Evolutionary conservation across 2,888 invertebrate species (phyloP), one percentile per base, ranked within the genome.

Genomic region (Polyploca ridens): DNA sequence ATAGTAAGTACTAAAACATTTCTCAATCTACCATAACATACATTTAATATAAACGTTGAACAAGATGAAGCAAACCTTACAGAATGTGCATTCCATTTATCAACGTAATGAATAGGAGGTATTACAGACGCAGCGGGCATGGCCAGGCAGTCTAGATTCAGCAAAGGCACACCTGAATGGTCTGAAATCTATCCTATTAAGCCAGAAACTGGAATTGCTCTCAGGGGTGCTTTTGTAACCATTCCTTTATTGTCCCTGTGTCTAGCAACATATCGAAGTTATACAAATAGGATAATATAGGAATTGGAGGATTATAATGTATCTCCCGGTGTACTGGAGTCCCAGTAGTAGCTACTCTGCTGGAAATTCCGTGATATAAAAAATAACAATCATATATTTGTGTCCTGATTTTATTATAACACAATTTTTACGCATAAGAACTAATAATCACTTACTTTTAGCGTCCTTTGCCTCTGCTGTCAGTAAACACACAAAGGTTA

Each of bases 131-230:
- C 35, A 16, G 38, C 59, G 16, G 33, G 16, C 59, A 16, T 16
- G 16, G 38, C n/a, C 38, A 54, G 54, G 19, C 54, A 19, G 54
- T 7, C 59, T 33, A 59, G 59, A 60, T 38, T 38, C 35, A 19
- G 59, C 68, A 71, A 70, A 69, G 63, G 75, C 69, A 75, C 78
- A 83, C 78, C 79, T 84, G 84, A 83, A 84, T 82, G 78, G 77
- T 66, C 74, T 70, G 79, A 77, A 84, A 82, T 78, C 74, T 75
- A 82, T 82, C 78, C 79, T 78, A 85, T 84, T 85, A 83, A 78
- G 75, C 74, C 71, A 68, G 65, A 67, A 75, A 74, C 69, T 62
- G 65, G 75, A 68, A 79, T 76, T 69, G 68, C 70, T 77, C 85
- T 75, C 79, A 49, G 65, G 76, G 73, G 84, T 78, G 78, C 78